Base-by-base conservation (phyloP, 2,113 vertebrate species). In the Pelodiscus sinensis region DNA sequence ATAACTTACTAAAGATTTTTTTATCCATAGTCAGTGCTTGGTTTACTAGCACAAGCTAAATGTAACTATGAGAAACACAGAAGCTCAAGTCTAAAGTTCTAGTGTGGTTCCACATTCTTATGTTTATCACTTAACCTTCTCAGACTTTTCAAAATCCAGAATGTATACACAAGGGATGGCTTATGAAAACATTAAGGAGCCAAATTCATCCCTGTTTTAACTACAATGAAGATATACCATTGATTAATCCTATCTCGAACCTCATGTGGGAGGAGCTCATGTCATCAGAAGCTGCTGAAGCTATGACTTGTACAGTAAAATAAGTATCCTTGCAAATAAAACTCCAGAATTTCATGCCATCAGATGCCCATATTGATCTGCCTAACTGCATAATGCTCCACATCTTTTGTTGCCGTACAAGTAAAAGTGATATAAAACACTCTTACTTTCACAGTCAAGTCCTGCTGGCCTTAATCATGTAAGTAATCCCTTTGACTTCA, bases 21-120 rank as follows among this genome's bases (percentile, higher is more conserved):
- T 96, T 96, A 96, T 91, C 94, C 93, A 0, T 93, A 96, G 95
- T 95, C 95, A 97, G 95, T 93, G 95, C 82, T 91, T 93, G 84
- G 93, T 95, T 96, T 96, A 96, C 96, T 96, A 96, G 95, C 96
- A 96, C 96, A 96, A 97, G 96, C 94, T 97, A 96, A 96, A 25
- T 92, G 87, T 92, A 96, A 94, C 88, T 84, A 51, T 3, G 92
- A 94, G 95, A n/a, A 22, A 44, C 86, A 94, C 91, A 95, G 96
- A 91, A 97, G 82, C 68, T 84, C 92, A 96, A 95, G 95, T 94
- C 96, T 97, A 80, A 94, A 96, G 94, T 51, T 93, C 96, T 86
- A 95, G 86, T 94, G 84, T 84, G 95, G 88, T 93, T 96, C 96
- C 96, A 97, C 93, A 68, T 50, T 92, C 95, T 94, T 95, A 91